Percentiles rank a stretch among this genome's conserved stretches.
Conservation (phyloP, 2,797 vertebrate genomes). For the Pangasius larnaudii region DNA sequence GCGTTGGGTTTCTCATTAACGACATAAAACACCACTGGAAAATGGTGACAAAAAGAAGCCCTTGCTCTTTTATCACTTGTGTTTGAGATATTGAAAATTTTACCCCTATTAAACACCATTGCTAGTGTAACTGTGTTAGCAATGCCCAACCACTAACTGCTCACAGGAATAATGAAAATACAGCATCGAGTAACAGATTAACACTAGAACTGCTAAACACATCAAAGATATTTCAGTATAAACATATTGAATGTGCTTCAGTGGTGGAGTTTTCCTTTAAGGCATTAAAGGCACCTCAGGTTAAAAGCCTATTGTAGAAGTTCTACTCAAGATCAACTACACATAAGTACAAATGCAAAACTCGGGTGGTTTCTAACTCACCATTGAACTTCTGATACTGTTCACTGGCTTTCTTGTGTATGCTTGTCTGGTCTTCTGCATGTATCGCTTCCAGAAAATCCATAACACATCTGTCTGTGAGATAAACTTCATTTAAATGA, state of each 20-base stretch:
- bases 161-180: not conserved
- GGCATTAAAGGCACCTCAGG: not conserved
- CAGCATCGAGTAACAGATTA: not conserved
- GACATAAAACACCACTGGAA: not conserved
- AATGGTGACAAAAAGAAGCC: not conserved
- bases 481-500: slow-evolving; percentile 17
- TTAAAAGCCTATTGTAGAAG: not conserved
- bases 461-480: slow-evolving; percentile 82
- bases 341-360: not conserved
- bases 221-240: not conserved
- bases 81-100: not conserved
- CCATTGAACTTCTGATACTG: slow-evolving; percentile 42
- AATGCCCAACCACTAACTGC: not conserved
- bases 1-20: not conserved
- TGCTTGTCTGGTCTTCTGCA: slow-evolving; percentile 85
- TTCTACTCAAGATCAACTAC: not conserved
- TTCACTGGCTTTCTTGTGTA: slow-evolving; percentile 70
- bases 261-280: not conserved
- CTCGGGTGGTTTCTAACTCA: slow-evolving; percentile 43
- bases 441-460: slow-evolving; percentile 86
- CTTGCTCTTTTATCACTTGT: not conserved
- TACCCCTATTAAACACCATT: not conserved
- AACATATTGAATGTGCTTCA: not conserved
- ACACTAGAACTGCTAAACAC: not conserved
- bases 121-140: not conserved